Evolutionary conservation across 2,797 vertebrate species (phyloP), one percentile per base, ranked within the genome.

Genomic region (Darevskia nairensis): DNA sequence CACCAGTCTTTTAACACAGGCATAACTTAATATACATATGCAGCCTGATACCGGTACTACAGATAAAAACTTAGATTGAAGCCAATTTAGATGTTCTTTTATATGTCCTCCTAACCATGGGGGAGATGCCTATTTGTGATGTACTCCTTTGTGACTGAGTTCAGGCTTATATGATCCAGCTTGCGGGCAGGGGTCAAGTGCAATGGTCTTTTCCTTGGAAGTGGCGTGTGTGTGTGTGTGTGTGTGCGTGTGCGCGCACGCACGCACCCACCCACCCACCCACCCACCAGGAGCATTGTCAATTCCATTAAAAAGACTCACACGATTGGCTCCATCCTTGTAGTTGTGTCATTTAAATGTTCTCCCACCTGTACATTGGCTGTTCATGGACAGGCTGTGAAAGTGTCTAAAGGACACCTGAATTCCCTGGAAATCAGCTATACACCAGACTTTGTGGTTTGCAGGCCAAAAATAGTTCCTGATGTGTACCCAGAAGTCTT

Each of bases 1-100:
- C 86, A 46, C 50, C 82, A 87, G 87, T 71, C 64, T 89, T 91
- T 91, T 89, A 82, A 87, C 77, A 80, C 6, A 86, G 61, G 72
- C 55, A 84, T 29, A 90, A 88, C 88, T 92, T 79, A 91, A 91
- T 64, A 79, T 32, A 59, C 64, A 64, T 35, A 79, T 46, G 9
- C 82, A 72, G 66, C 50, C 66, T 68, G 80, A 50, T 10, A n/a
- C n/a, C n/a, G n/a, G n/a, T n/a, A 9, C 21, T 55, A 81, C 80
- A 76, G 44, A 10, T 15, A 81, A 76, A 76, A 23, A 27, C 8
- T 61, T 25, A 23, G 27, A 87, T 66, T 88, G 77, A 69, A 83
- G 41, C 2, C 25, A n/a, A 27, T 79, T 27, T 44, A 50, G 41
- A 27, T 29, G 25, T 61, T 9, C 3, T 59, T 77, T 77, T 76